These are phyloP conservation scores for Cynaeus angustus DNA, from an alignment of 2,888 invertebrate genomes.

Conservation along the genomic window DNA sequence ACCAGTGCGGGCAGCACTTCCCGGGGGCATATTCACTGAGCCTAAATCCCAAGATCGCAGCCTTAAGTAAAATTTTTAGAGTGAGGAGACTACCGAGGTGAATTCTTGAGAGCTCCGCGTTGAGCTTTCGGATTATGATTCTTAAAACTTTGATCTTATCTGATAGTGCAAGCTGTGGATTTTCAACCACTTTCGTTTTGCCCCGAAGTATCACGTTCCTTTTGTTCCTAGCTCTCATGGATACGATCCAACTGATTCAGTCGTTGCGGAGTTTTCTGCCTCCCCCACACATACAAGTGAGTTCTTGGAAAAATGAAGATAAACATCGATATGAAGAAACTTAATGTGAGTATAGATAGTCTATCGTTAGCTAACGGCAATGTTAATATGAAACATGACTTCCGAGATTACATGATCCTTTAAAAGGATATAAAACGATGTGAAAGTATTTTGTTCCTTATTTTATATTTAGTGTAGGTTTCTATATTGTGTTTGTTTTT, in stretches of 20 bases:
- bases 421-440: constrained; percentile 60
- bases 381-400: constrained; percentile 44
- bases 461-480: constrained; percentile 42
- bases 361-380: constrained; percentile 21
- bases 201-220: neutral
- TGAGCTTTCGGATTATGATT: constrained; percentile 65
- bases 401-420: constrained; percentile 55
- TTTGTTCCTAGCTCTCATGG: constrained; percentile 79
- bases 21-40: no score
- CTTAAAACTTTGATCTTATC: constrained; percentile 67
- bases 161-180: constrained; percentile 51
- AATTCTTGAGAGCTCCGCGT: constrained; percentile 64
- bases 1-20: no score
- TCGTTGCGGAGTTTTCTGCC: constrained; percentile 89
- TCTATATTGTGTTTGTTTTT: constrained; percentile 21
- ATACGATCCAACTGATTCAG: constrained; percentile 90
- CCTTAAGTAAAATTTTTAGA: neutral
- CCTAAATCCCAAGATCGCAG: no score
- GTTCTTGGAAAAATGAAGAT: constrained; percentile 92
- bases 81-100: constrained; percentile 65
- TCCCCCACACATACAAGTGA: constrained; percentile 91
- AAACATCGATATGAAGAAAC: constrained; percentile 75
- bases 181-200: neutral
- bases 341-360: constrained; percentile 54
- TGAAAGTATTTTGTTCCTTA: constrained; percentile 55